Evolutionary conservation across 2,113 vertebrate species (phyloP).

Genomic region (Gnathonemus longibarbis): DNA sequence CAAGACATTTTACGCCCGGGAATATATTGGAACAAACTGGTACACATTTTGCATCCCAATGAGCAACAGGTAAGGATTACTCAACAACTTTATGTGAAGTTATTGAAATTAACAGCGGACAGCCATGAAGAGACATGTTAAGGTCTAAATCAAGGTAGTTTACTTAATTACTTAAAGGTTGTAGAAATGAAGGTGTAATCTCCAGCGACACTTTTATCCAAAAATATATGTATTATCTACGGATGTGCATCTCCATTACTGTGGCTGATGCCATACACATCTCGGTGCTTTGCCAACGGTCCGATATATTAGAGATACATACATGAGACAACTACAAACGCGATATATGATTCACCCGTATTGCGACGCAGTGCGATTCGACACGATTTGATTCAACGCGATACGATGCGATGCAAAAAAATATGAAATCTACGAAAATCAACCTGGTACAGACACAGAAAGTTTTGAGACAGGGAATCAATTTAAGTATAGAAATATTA

Average conservation of each 20-base stretch:
- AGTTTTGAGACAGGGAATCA: not conserved
- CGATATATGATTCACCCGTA: not conserved
- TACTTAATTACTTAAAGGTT: not conserved
- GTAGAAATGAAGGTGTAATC: not conserved
- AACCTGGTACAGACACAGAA: not conserved
- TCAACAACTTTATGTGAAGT: not conserved
- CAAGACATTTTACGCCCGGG: constrained; percentile 33
- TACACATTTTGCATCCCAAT: constrained; percentile 34
- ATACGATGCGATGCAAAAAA: not conserved
- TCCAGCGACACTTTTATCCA: not conserved
- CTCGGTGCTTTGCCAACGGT: not conserved
- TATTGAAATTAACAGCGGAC: not conserved
- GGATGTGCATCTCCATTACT: not conserved
- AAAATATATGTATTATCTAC: not conserved
- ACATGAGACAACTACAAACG: not conserved
- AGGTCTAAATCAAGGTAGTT: not conserved
- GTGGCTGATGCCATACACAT: not conserved
- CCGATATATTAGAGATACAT: not conserved
- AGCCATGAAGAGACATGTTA: not conserved
- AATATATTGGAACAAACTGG: constrained; percentile 41
- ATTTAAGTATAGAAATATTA: not conserved
- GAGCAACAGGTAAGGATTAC: constrained; percentile 53
- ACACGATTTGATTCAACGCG: not conserved
- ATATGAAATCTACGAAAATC: not conserved
- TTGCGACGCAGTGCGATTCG: not conserved